Evolutionary conservation across 2,113 vertebrate genomes (phyloP), one percentile per base, ranked within the genome.

Genomic region (Orientallactaga bullata): DNA sequence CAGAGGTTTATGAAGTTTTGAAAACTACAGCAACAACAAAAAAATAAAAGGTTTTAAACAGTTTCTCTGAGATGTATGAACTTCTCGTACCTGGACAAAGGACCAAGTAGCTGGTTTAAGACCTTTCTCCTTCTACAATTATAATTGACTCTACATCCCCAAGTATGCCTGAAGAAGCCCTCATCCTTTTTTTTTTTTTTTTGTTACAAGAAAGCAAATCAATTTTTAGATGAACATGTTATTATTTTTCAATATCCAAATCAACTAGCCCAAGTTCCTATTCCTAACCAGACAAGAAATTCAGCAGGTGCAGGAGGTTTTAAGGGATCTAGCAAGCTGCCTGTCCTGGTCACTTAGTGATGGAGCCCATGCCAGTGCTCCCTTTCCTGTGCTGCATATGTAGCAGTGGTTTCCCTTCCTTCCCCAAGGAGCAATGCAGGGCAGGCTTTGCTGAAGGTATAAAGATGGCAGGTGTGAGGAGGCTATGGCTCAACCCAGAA

Each of bases 401-500:
- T 9, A 42, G 17, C 47, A 26, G 1, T 2, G 24, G 30, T 42
- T 65, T 11, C 15, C 85, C 93, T 42, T 35, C 47, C 0, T 55
- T 39, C 21, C 47, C 82, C 17, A 15, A 1, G 76, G 60, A 35
- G 35, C 37, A 20, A 3, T 4, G 3, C 10, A 20, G 23, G 24
- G 24, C 39, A 35, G 71, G 5, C 23, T 77, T 72, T 37, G 68
- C 20, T 58, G 69, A 35, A 65, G 21, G 23, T 39, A 0, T 7
- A 12, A 47, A 3, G 30, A n/a, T 15, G 18, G 58, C 35, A 3
- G 47, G 28, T 17, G 4, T 2, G 71, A 10, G 71, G 10, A 23
- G 28, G 5, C 35, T 26, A 1, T 0, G 7, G 39, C 35, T 61
- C 51, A 72, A 0, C 26, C n/a, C 18, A n/a, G 16, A 9, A 30